Evolutionary conservation across 2,113 vertebrate genomes (phyloP).

Genomic region (Ameiurus melas): DNA sequence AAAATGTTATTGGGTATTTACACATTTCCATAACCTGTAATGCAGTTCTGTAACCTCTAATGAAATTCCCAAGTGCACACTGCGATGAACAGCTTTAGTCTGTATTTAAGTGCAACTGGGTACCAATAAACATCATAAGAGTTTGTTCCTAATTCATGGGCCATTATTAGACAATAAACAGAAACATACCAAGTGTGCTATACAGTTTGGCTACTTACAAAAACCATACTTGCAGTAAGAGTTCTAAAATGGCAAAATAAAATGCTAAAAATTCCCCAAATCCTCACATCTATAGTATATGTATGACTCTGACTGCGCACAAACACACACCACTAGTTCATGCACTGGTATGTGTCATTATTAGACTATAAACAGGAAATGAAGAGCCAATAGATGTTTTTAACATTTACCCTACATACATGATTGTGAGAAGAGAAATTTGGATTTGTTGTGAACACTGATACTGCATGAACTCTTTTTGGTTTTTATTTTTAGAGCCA

Average conservation of each 20-base stretch:
- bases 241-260: background rate
- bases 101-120: background rate
- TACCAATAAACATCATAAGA: background rate
- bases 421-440: background rate
- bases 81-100: background rate
- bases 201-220: background rate
- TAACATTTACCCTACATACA: slow-evolving; percentile 10
- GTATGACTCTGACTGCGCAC: background rate
- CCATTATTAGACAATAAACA: background rate
- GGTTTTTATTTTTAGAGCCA: background rate
- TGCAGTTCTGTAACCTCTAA: too few species aligned
- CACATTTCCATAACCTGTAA: background rate
- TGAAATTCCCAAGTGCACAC: too few species aligned
- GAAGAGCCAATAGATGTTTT: background rate
- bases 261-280: background rate
- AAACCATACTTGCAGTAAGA: background rate
- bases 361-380: slow-evolving; percentile 12
- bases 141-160: background rate
- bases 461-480: background rate
- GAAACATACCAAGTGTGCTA: background rate
- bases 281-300: background rate
- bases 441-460: slow-evolving; percentile 16
- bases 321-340: background rate
- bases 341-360: background rate
- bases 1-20: background rate